Base-by-base conservation (phyloP, 2,797 vertebrate species). In the Pitangus sulphuratus region DNA sequence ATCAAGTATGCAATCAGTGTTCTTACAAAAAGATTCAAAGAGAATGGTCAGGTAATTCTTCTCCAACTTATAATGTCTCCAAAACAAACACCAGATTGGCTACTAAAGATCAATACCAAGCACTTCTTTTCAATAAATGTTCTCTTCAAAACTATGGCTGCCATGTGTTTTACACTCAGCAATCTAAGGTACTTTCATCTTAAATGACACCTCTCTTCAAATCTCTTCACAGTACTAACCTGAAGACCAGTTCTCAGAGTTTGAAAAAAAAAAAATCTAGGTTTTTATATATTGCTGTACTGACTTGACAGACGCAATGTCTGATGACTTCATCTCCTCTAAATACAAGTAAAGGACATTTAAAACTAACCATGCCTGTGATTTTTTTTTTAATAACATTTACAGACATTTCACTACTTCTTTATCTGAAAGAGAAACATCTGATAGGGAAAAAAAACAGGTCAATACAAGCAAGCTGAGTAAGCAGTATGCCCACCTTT, bases 401-500 rank as follows among this genome's bases (percentile, higher is more conserved):
- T 30, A 56, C 3, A 64, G 56, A 44, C 13, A 53, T 90, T 72
- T 74, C 69, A 31, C 9, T 61, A 61, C 39, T 72, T 12, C 26
- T 50, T 81, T 35, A 74, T 68, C 48, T 64, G 74, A 82, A 48
- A 84, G 47, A 76, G 24, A 45, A 82, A 76, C 11, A 54, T 31
- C 37, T 35, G 22, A 33, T 13, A 8, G 5, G 6, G n/a, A n/a
- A 18, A 68, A 79, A 80, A 82, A 79, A 4, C 15, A 83, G 35
- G 18, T 42, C 64, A 95, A 72, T 28, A 37, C 11, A 78, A 51
- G 54, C 26, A 84, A 91, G 79, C 47, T 92, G 65, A 77, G 20
- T 78, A 85, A 87, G 35, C 70, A 69, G 25, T 24, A 85, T 53
- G 65, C 97, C 86, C 80, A 99, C 99, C 99, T 99, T 98, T 99